phyloP scores from a whole-genome alignment of 2,113 vertebrate species.

The Zapornia atra region DNA sequence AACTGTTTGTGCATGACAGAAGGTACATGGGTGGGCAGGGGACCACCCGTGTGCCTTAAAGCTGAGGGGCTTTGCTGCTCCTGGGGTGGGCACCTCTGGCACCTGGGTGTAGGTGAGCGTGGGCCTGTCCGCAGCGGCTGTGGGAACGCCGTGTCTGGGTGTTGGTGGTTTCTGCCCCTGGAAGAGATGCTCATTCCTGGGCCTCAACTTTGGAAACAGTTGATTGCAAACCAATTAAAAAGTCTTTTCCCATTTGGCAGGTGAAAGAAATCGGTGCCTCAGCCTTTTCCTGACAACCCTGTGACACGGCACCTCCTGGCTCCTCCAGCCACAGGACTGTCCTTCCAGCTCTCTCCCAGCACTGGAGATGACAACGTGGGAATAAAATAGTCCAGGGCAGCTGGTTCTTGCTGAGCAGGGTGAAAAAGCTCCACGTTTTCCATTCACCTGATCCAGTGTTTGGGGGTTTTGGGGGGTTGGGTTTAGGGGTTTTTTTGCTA shows the following conservation, averaged over 20 bases:
- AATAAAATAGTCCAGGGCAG: neutral
- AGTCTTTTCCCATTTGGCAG: neutral
- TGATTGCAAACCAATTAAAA: neutral
- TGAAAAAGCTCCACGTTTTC: fast-evolving
- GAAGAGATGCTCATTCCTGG: neutral
- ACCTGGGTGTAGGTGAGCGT: fast-evolving
- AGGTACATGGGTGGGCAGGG: too few species aligned
- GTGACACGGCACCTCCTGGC: neutral
- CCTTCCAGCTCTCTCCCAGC: neutral
- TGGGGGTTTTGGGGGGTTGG: too few species aligned
- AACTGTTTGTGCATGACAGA: too few species aligned
- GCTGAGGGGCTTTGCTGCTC: neutral
- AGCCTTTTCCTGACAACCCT: neutral
- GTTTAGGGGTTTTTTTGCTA: neutral
- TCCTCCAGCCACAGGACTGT: neutral
- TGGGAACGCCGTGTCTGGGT: neutral
- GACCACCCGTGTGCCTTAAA: too few species aligned
- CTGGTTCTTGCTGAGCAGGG: neutral
- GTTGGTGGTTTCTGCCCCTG: neutral
- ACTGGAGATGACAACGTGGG: neutral
- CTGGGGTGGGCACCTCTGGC: fast-evolving
- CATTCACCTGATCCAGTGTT: neutral
- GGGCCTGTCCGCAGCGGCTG: neutral
- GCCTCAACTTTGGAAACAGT: neutral
- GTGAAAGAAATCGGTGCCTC: neutral